A percentile compares a stretch with the other conserved stretches of the same genome.
phyloP scores from a whole-genome alignment of 2,113 vertebrate genomes.

The Holacanthus passer region DNA sequence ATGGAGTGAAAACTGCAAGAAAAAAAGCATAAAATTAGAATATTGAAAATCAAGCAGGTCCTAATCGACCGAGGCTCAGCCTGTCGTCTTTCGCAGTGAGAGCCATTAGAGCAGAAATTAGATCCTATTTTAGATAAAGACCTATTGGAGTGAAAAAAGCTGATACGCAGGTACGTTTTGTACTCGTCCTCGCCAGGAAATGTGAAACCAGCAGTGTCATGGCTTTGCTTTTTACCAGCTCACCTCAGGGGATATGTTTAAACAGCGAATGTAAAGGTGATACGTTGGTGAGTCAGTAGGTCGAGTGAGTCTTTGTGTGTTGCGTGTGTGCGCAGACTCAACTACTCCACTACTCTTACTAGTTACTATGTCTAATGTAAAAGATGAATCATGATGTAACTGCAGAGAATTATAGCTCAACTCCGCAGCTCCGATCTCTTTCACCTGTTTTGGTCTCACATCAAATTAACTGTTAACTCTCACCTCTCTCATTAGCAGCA shows the following conservation, averaged over 20 bases:
- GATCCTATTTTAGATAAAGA: slow-evolving; percentile 46
- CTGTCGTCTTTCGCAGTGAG: not conserved
- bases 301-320: not conserved
- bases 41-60: slow-evolving; percentile 29
- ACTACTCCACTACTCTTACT: not conserved
- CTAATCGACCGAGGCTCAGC: not conserved
- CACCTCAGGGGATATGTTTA: not conserved
- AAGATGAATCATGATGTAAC: not conserved
- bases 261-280: not conserved
- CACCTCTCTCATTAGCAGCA: not conserved
- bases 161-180: not conserved
- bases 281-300: not conserved
- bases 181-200: not conserved
- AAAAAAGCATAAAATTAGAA: not conserved
- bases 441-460: not conserved
- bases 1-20: not conserved
- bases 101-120: slow-evolving; percentile 33
- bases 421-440: not conserved
- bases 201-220: not conserved
- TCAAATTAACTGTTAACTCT: not conserved
- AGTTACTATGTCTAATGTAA: not conserved
- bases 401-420: not conserved
- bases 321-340: not conserved
- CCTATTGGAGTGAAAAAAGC: not conserved
- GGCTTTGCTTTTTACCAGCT: not conserved